Evolutionary conservation across 1,140 invertebrate species (phyloP).

Genomic region (Sitobion miscanthi): DNA sequence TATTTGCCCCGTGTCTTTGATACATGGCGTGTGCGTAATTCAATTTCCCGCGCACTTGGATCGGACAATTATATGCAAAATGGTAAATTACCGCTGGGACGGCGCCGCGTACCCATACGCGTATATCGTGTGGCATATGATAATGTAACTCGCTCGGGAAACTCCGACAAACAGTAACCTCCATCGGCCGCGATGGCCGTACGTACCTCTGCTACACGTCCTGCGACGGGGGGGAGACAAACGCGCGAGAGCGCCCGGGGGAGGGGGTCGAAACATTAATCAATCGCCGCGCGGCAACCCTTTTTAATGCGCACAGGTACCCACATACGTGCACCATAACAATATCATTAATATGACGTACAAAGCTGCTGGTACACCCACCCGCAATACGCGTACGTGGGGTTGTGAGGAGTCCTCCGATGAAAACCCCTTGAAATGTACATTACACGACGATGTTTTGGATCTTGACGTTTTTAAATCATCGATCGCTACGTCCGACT

Average conservation of each 20-base stretch:
- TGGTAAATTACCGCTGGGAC: slow-evolving; percentile 35
- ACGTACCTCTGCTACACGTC: not conserved
- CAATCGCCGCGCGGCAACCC: not conserved
- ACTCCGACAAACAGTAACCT: slow-evolving; percentile 1
- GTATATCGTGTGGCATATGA: not conserved
- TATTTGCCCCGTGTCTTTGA: slow-evolving; percentile 1
- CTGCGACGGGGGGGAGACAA: not conserved
- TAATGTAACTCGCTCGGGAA: not conserved
- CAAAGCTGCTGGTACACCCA: not conserved
- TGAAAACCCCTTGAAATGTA: too few species aligned
- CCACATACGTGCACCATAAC: not conserved
- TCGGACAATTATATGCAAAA: slow-evolving; percentile 31
- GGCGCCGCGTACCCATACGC: not conserved
- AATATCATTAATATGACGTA: not conserved
- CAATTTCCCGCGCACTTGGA: slow-evolving; percentile 5
- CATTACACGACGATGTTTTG: too few species aligned
- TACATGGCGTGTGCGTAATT: not conserved
- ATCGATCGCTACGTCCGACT: too few species aligned
- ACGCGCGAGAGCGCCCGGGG: not conserved
- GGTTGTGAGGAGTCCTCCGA: not conserved
- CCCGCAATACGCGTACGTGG: too few species aligned
- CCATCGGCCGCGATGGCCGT: too few species aligned
- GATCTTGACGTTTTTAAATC: too few species aligned
- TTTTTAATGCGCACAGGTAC: not conserved
- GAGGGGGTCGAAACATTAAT: not conserved